These are phyloP conservation scores for Gymnothorax javanicus DNA, from an alignment of 2,797 vertebrate species.

Conservation along the genomic window DNA sequence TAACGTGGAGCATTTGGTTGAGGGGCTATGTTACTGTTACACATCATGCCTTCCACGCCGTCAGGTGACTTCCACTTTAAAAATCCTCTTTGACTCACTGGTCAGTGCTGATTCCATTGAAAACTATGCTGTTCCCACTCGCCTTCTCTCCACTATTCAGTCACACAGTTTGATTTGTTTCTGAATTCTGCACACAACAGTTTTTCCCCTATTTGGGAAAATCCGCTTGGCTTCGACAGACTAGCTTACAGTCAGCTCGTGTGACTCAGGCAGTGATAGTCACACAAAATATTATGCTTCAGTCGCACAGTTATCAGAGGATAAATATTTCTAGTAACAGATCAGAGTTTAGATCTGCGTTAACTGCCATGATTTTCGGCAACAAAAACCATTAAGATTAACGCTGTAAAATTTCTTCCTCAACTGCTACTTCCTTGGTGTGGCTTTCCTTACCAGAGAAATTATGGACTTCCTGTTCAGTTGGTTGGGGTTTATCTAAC, in stretches of 20 bases:
- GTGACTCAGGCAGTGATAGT: conserved; percentile 14
- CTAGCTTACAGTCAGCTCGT: conserved; percentile 17
- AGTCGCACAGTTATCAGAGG: not conserved
- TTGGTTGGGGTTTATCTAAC: not conserved
- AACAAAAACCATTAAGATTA: not conserved
- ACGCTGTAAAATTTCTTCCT: too few species aligned
- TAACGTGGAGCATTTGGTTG: not conserved
- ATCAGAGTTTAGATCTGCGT: not conserved
- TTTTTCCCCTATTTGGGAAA: not conserved
- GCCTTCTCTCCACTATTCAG: not conserved
- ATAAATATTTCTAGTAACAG: not conserved
- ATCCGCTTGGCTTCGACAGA: not conserved
- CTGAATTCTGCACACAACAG: not conserved
- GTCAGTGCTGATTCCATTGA: not conserved
- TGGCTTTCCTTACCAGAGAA: not conserved
- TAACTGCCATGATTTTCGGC: not conserved
- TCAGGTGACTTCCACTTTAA: not conserved
- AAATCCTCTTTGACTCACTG: not conserved
- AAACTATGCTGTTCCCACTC: not conserved
- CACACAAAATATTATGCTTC: conserved; percentile 21
- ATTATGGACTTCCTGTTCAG: not conserved
- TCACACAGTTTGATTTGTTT: not conserved
- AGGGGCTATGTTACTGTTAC: not conserved
- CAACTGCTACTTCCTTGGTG: not conserved
- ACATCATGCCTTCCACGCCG: not conserved